These are phyloP conservation scores for Lepidurus arcticus DNA, from an alignment of 1,140 invertebrate species.

Conservation along the genomic window DNA sequence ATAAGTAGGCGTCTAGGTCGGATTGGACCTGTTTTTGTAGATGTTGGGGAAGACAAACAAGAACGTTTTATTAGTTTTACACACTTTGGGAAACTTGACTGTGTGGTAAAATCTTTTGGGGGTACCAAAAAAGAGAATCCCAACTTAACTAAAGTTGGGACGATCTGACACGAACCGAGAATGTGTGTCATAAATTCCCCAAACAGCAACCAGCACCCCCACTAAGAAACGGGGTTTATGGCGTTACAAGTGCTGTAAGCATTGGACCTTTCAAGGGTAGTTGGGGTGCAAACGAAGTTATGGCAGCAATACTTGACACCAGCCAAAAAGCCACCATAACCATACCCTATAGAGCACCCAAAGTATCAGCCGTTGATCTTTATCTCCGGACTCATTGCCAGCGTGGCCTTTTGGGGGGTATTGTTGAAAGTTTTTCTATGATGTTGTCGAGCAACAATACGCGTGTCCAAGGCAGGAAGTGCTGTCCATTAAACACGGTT, in stretches of 20 bases:
- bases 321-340: background rate
- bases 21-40: background rate
- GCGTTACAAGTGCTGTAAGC: background rate
- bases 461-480: constrained; percentile 2
- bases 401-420: background rate
- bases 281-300: constrained; percentile 1
- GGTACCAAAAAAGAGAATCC: background rate
- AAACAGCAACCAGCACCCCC: background rate
- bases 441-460: constrained; percentile 12
- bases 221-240: background rate
- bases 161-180: background rate
- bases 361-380: background rate
- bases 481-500: constrained; percentile 13
- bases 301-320: constrained; percentile 17
- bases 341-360: background rate
- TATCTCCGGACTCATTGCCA: background rate
- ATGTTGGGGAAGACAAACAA: no score
- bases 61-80: no score
- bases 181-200: background rate
- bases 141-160: background rate
- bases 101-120: no score
- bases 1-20: background rate
- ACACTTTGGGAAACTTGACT: no score
- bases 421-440: background rate
- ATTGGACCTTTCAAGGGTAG: background rate